Evolutionary conservation across 2,888 invertebrate species (phyloP), one percentile per base, ranked within the genome.

Genomic region (Conchocele bisecta): DNA sequence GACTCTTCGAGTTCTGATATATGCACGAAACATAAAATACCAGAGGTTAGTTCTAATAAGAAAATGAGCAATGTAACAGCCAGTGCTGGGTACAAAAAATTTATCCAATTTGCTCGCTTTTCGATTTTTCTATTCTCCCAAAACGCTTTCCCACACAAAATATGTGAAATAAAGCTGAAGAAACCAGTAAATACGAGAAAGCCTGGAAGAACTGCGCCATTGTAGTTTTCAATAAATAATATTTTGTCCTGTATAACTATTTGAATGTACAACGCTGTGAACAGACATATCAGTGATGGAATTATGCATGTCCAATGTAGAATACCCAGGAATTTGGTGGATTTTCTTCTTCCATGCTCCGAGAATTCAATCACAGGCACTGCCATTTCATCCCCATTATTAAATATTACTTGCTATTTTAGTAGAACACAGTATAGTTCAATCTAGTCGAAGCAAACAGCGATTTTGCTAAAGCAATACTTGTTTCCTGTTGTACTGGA

Each of bases 181-280:
- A 77, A 57, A 28, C 82, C 84, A 28, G 81, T 44, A 17, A 72
- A 53, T 11, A 85, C 75, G 35, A 86, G 70, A 28, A 82, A 72
- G 2, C 58, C 75, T 11, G 86, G 85, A 15, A 85, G 67, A 39
- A 68, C 53, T 17, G 78, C 57, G 1, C 77, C 78, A 50, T 83
- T 76, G 60, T 81, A 83, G 51, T 75, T 79, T 70, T 84, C 81
- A 26, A 85, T 79, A 22, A 86, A 71, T 22, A 46, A 48, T 17
- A 81, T 74, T 64, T 85, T 83, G 51, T 79, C 78, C 68, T 82
- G 66, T 17, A 85, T 68, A 4, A 65, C 63, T 26, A 76, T 24
- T 31, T 82, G 78, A 56, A 85, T 81, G 31, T 75, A 82, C 4
- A 73, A 57, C 5, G 84, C 86, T 11, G 61, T 59, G 6, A 69